Base-by-base conservation (phyloP, 2,113 vertebrate species). In the Penelope pileata region DNA sequence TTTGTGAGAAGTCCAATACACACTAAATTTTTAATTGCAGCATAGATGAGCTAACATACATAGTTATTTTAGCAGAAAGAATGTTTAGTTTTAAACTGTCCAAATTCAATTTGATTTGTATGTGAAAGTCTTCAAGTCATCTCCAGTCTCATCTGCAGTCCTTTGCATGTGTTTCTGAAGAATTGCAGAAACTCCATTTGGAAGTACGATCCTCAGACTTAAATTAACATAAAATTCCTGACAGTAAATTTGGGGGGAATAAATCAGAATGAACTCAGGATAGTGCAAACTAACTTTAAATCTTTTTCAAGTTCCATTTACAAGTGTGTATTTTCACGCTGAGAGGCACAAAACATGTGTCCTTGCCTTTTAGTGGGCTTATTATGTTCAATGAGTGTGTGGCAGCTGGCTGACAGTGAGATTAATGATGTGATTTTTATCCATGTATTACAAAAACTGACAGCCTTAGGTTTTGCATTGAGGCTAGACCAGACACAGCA, bases 371-470 rank as follows among this genome's bases (percentile, higher is more conserved):
- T 62, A 40, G 40, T 70, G 62, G 12, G 32, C 82, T 93, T 32
- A 26, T 96, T 69, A 45, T 51, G 47, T 83, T 85, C 72, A 38
- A 36, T 79, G 62, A 85, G 70, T 79, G 26, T n/a, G 47, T 93
- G 88, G 84, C 91, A 95, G 72, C 93, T 96, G 85, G 76, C 84
- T 0, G 13, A 69, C 59, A 85, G 4, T 84, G 54, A 30, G 67
- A 93, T 95, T 93, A 86, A 95, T 85, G 62, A 66, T 82, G 88
- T 73, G 78, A 77, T 93, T 95, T 94, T 92, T 85, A 80, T 93
- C 86, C 54, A 10, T 2, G 0, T 60, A n/a, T 88, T 86, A 85
- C n/a, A 58, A 86, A 75, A 70, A 19, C 56, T 63, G 73, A 58
- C 82, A 92, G 70, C 34, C 48, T 67, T 78, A 58, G 50, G 62